Conservation (phyloP, 2,797 vertebrate species). For the Halcyon chelicuti region DNA sequence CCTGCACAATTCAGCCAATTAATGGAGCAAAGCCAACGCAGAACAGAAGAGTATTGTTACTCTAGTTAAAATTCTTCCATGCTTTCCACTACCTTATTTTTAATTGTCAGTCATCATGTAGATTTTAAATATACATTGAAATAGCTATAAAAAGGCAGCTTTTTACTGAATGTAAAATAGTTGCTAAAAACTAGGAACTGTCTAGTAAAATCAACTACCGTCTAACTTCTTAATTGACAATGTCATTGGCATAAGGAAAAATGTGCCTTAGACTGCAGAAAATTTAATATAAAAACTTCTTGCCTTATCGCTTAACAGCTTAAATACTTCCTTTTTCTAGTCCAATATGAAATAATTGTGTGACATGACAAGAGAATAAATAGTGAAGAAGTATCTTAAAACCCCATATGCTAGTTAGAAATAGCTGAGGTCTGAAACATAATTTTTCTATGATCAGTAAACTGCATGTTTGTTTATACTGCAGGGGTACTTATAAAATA, state of each 20-base stretch:
- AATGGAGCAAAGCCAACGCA: slow-evolving; percentile 23
- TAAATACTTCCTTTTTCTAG: not conserved
- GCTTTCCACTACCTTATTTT: not conserved
- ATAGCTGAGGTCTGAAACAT: not conserved
- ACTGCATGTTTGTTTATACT: not conserved
- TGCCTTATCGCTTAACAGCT: not conserved
- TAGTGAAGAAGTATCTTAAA: not conserved
- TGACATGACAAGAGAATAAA: not conserved
- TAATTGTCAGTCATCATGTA: not conserved
- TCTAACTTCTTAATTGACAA: not conserved
- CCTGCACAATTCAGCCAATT: slow-evolving; percentile 73
- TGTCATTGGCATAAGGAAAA: not conserved
- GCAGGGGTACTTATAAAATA: not conserved
- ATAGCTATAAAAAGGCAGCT: not conserved
- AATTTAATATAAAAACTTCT: not conserved
- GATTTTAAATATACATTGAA: not conserved
- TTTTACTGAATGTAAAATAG: not conserved
- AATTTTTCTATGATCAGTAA: not conserved
- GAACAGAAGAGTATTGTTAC: slow-evolving; percentile 14
- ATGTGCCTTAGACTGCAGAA: not conserved
- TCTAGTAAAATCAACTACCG: not conserved
- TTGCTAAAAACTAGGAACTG: not conserved
- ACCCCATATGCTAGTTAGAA: not conserved
- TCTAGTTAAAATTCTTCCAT: not conserved
- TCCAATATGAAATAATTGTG: not conserved